Evolutionary conservation across 92 coral and sea anemone genomes (phyloP), one percentile per base, ranked within the genome.

Genomic region (Heliopora coerulea): DNA sequence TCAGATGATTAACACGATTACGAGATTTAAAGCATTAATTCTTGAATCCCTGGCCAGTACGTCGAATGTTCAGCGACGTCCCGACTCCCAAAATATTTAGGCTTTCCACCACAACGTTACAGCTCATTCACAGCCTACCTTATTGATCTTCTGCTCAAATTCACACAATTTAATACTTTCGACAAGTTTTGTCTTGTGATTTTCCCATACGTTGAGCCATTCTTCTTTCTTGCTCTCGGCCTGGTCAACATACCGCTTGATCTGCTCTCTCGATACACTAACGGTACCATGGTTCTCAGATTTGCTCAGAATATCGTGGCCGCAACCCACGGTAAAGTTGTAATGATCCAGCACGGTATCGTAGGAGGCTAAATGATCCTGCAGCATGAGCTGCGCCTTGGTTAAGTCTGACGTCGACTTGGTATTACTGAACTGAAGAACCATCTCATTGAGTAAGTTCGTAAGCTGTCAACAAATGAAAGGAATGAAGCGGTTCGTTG

Each of bases 201-300:
- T 91, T 29, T 95, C 95, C 99, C 99, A 95, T 46, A 95, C 44
- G 77, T 90, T 86, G 34, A 90, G 64, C 99, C 99, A 95, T 59
- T 95, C 97, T 3, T 86, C 96, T 54, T 84, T 91, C 57, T 86
- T 88, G 30, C 80, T 83, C 44, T 90, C 96, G 23, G 96, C 79
- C 68, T 91, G 84, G 56, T 90, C 96, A 31, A 95, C 86, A 68
- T 90, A 95, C 9, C 92, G 79, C 85, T 88, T 90, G 86, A 95
- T 95, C 65, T 95, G 95, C 23, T 95, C 99, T 28, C 99, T 84
- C 14, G 99, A 95, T 57, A 95, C 91, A 24, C 89, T 80, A 25
- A 90, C 96, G 15, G 95, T 83, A 7, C 89, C 82, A 14, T 88
- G 79, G n/a, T 89, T 80, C 68, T 87, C 85, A 24, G 90, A 90